Base-by-base conservation (phyloP, 2,113 vertebrate genomes). In the Ranitomeya variabilis region DNA sequence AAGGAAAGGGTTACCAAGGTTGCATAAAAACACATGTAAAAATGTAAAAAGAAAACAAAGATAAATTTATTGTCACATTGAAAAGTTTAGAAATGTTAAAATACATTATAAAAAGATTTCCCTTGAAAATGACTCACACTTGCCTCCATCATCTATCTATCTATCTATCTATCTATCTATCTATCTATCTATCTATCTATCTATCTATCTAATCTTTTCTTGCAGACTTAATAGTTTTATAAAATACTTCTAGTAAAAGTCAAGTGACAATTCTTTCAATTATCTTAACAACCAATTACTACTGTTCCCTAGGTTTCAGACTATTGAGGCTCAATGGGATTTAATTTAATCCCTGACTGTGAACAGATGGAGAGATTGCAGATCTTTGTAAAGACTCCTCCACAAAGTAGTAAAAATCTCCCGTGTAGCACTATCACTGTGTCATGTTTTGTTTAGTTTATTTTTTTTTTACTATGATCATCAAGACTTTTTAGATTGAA, bases 271-370 rank as follows among this genome's bases (percentile, higher is more conserved):
- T 69, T 26, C 62, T 54, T 26, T 79, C 73, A 37, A 85, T 89
- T 89, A 85, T 52, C 74, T 86, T 67, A 88, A 90, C 90, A 93
- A 90, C 90, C 91, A 93, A 91, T 94, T 93, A 91, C 88, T 60
- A 91, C 67, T 90, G 80, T 90, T 85, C 90, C 76, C 87, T 19
- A 83, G 91, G 89, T 93, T 91, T 92, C 89, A 90, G 90, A 83
- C 78, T 90, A 0, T 67, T 89, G 73, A 90, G 88, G 88, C 92
- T 92, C 91, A 82, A 87, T 71, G 85, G 89, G 92, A 93, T 94
- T 93, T 92, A 90, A 26, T 93, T 90, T 93, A 93, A 94, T 92
- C 92, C 90, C 90, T 93, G 87, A 86, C 83, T 77, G 86, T n/a
- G 92, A 93, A 88, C 92, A 93, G 91, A 93, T 94, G 92, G 92